Evolutionary conservation across 1,140 invertebrate genomes (phyloP), one percentile per base, ranked within the genome.

Genomic region (Papilio helenus): DNA sequence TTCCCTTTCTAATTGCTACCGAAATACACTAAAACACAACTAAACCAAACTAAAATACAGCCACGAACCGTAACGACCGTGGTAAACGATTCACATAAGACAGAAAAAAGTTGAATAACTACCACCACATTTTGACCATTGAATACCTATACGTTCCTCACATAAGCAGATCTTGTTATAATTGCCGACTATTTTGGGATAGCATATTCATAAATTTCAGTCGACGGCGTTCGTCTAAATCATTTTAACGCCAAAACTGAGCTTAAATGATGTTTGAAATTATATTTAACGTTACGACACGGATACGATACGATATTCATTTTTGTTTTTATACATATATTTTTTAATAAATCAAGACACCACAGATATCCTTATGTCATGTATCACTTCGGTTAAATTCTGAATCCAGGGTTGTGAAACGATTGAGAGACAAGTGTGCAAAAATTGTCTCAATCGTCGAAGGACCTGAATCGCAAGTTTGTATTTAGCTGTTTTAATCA

Each of bases 181-280:
- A 39, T 85, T 80, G 89, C 49, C 81, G 65, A 72, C 72, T 90
- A 91, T 91, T 90, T 91, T 84, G 78, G 85, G 85, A 61, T 58
- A 65, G 74, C 80, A 78, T 81, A 83, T 86, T 88, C 87, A 90
- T 90, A 89, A 88, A 90, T 90, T 84, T 89, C 82, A 83, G 79
- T 78, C 77, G 83, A 85, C 84, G 83, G 84, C 86, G 85, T 86
- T 77, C 83, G 82, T 82, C 83, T 89, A 90, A 88, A 91, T 91
- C 88, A 91, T 90, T 91, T 91, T 89, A 90, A 88, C 88, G 90
- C 87, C 88, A 91, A 91, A 91, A 89, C 87, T 86, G 84, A 87
- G 84, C 84, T 86, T 82, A 83, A 85, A 79, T 82, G 86, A 86
- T 81, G 84, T 79, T 81, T 79, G 23, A 71, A 58, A n/a, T 18